Base-by-base conservation (phyloP, 2,797 vertebrate genomes). In the Halcyon smyrnensis region DNA sequence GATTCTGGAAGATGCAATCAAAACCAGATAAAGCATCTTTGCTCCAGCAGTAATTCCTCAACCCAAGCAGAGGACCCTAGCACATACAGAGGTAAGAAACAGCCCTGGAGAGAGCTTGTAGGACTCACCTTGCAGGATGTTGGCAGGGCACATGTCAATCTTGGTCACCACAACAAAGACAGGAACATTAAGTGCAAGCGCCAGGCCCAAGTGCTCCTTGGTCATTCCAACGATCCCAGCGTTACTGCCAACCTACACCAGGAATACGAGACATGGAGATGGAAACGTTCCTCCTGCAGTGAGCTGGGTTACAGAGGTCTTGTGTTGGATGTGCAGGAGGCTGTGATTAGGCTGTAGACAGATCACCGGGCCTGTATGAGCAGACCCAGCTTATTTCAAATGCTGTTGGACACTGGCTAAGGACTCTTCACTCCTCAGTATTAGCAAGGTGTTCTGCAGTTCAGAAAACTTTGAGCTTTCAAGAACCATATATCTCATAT, bases 201-300 rank as follows among this genome's bases (percentile, higher is more conserved):
- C 99, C 97, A 99, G 97, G 73, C 99, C 99, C 96, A 99, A 97
- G 95, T 99, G 99, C 97, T 99, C 99, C 98, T 99, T 99, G 93
- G 99, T 99, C 99, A 99, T 99, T 53, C 99, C 99, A 67, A 99
- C 99, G 34, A 99, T 99, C 54, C 99, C 99, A 84, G 99, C 99
- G 2, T 99, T 99, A 95, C 99, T 99, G 97, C 99, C 99, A 97
- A 99, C 99, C 99, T 99, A 97, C 21, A 94, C 32, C 92, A 90
- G 73, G n/a, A 34, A 96, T 51, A 96, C 17, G 95, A 87, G 89
- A 93, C 6, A 90, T 9, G 4, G 21, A 15, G 56, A 75, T 25
- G 41, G n/a, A 67, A 93, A 56, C 1, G 8, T 6, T 90, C 18
- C 36, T 84, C 39, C 51, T 60, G 67, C 53, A 59, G 43, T 5